Percentiles rank a stretch among this genome's conserved stretches.
phyloP scores from a whole-genome alignment of 2,797 vertebrate species.

The Coranthus polyacanthus region DNA sequence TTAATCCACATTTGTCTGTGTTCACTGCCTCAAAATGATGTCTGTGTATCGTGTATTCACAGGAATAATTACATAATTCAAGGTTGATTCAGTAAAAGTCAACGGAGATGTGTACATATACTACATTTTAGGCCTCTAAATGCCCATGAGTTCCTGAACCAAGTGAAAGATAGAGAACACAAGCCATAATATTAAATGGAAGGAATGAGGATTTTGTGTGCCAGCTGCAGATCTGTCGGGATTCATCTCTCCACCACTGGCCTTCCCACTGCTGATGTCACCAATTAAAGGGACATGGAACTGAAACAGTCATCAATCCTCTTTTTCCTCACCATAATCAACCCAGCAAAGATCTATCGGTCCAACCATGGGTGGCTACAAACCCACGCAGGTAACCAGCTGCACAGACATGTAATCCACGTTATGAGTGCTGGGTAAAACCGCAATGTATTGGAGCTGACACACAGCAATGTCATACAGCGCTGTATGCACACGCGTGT shows the following conservation, averaged over 20 bases:
- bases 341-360: conserved; percentile 42
- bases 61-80: conserved; percentile 33
- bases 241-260: conserved; percentile 62
- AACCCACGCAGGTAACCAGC: conserved; percentile 17
- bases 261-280: conserved; percentile 74
- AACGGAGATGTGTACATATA: neutral
- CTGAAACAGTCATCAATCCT: conserved; percentile 58
- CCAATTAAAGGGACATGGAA: conserved; percentile 79
- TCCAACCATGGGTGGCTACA: conserved; percentile 15
- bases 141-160: neutral
- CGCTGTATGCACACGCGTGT: conserved; percentile 8
- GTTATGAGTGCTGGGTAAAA: conserved; percentile 38
- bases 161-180: conserved; percentile 11
- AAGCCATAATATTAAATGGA: conserved; percentile 27
- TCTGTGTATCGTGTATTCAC: neutral
- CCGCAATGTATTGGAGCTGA: conserved; percentile 37
- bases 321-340: conserved; percentile 27
- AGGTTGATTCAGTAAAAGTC: conserved; percentile 21
- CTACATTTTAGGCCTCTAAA: neutral
- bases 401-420: conserved; percentile 26
- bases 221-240: conserved; percentile 70
- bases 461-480: conserved; percentile 31
- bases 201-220: conserved; percentile 32
- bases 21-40: conserved; percentile 2
- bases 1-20: neutral